These are phyloP conservation scores for Mirza zaza DNA, from an alignment of 2,113 vertebrate genomes.

Conservation along the genomic window DNA sequence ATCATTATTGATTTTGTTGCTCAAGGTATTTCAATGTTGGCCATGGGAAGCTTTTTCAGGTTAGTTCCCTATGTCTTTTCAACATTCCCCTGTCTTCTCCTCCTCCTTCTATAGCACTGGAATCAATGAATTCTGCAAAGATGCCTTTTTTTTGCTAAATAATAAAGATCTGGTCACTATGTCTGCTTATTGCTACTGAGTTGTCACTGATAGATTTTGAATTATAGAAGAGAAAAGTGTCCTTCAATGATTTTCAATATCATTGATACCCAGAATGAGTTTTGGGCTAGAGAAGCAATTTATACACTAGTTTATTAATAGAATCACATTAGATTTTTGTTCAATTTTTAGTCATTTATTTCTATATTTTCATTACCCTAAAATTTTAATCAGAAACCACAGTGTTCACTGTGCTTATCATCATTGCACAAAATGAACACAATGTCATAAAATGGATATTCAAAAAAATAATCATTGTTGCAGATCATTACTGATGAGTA, in stretches of 20 bases:
- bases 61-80: not conserved
- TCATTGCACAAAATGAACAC: not conserved
- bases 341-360: not conserved
- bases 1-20: not conserved
- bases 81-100: not conserved
- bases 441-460: not conserved
- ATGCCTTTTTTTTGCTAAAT: not conserved
- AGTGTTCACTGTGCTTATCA: not conserved
- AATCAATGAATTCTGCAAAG: not conserved
- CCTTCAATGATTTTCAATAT: not conserved
- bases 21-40: not conserved
- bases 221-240: not conserved
- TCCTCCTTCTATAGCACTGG: not conserved
- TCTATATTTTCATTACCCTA: not conserved
- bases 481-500: not conserved
- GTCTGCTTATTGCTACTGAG: not conserved
- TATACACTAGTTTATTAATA: not conserved
- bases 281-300: not conserved
- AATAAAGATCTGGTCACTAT: not conserved
- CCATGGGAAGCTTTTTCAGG: not conserved
- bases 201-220: not conserved
- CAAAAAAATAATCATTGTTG: not conserved
- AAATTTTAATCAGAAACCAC: not conserved
- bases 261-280: not conserved
- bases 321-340: not conserved